A percentile compares a stretch with the other conserved stretches of the same genome.
phyloP scores from a whole-genome alignment of 2,797 vertebrate genomes.

The Cygnus olor region DNA sequence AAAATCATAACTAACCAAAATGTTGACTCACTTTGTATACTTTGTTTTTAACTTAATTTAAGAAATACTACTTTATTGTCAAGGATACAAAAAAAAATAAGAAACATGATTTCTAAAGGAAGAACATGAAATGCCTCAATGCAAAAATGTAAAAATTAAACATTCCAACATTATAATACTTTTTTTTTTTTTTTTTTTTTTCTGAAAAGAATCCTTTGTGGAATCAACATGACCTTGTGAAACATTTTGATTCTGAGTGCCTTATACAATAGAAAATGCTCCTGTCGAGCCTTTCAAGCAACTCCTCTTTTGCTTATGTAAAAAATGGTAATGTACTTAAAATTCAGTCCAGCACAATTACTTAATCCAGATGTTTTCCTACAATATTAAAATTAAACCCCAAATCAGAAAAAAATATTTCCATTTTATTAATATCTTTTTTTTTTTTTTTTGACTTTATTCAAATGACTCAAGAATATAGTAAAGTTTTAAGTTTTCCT shows the following conservation, averaged over 20 bases:
- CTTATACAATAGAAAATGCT: neutral
- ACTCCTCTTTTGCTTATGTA: neutral
- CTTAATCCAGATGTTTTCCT: neutral
- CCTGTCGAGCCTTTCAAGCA: neutral
- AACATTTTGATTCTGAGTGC: neutral
- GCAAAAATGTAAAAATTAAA: neutral
- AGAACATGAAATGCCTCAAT: neutral
- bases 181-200: neutral
- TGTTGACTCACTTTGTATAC: neutral
- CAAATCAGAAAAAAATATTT: conserved; percentile 20
- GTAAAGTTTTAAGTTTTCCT: neutral
- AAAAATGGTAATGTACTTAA: neutral
- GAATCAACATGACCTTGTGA: neutral
- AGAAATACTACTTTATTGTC: neutral
- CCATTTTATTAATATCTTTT: neutral
- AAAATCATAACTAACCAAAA: neutral
- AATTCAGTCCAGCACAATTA: neutral
- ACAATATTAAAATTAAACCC: neutral
- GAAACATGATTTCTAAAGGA: neutral
- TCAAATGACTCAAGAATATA: conserved; percentile 12
- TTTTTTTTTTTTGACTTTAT: conserved; percentile 15
- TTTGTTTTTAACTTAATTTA: neutral
- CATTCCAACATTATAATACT: neutral
- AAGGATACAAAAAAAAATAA: neutral
- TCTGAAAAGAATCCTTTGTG: neutral